Base-by-base conservation (phyloP, 2,888 invertebrate species). In the Liposcelis brunnea region DNA sequence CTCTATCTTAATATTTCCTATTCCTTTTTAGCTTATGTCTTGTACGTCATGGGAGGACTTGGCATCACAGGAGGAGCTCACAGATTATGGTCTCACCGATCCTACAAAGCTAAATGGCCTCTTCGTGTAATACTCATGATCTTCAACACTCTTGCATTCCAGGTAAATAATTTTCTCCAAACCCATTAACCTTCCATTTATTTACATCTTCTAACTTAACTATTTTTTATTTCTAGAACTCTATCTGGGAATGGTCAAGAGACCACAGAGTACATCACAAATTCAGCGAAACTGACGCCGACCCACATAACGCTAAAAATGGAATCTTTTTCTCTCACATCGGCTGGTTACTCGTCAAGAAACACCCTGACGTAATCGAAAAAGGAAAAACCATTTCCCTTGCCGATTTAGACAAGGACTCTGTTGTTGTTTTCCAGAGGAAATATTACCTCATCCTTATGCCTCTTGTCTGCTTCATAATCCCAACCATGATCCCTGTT, bases 11-110 rank as follows among this genome's bases (percentile, higher is more conserved):
- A n/a, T n/a, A n/a, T n/a, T n/a, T n/a, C n/a, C n/a, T n/a, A n/a
- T n/a, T n/a, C n/a, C n/a, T n/a, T n/a, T n/a, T n/a, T 67, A 83
- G 91, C 82, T 10, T 65, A 79, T 47, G 44, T 79, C 2, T 61
- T 87, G 47, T 89, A 89, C 64, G 67, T 81, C 47, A 62, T 74
- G 51, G 79, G 83, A 7, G 94, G 86, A 4, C 64, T 95, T 49
- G 95, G 97, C 14, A 87, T 97, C 51, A 97, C 97, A 12, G 95
- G 93, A 15, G 98, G 98, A 19, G 91, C 90, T 2, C 97, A 97
- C 65, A 71, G 97, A 55, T 72, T 94, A 26, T 97, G 95, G 94
- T 76, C 94, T 1, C 97, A 97, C 67, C 78, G 85, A 57, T 77
- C 93, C 1, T 97, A 94, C 70, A 94, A 94, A 68, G 95, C 95